Conservation (phyloP, 2,113 vertebrate species). For the Lepus timidus region DNA sequence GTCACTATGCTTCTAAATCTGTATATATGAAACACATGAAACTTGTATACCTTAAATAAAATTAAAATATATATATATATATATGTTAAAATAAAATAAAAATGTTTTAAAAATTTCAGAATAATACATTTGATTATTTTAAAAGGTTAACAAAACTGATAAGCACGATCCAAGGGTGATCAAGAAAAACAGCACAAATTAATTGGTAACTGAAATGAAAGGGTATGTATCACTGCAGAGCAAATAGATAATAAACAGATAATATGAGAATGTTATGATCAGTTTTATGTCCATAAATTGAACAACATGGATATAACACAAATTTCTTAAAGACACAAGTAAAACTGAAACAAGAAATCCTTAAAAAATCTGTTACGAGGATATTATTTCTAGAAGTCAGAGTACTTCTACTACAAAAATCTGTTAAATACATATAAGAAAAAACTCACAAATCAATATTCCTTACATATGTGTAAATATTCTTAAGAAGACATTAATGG, state of each 20-base stretch:
- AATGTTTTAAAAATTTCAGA: background rate
- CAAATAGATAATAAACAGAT: conserved; percentile 17
- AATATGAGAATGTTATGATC: conserved; percentile 23
- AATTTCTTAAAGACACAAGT: conserved; percentile 2
- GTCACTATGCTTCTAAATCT: no score
- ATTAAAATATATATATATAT: no score
- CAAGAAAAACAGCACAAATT: background rate
- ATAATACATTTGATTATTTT: background rate
- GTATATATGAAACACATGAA: no score
- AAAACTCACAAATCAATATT: conserved; percentile 23
- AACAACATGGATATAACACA: background rate
- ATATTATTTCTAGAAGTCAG: conserved; percentile 36
- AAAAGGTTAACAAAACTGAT: conserved; percentile 42
- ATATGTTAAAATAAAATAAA: background rate
- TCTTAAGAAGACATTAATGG: conserved; percentile 7
- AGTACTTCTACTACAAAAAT: conserved; percentile 24
- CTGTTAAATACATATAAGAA: background rate
- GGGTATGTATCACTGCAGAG: background rate
- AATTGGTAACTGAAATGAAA: conserved; percentile 19
- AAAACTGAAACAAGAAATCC: background rate
- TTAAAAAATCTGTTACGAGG: background rate
- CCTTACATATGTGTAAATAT: conserved; percentile 12
- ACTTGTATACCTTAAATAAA: no score
- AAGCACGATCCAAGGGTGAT: conserved; percentile 7
- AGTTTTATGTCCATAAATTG: background rate